Base-by-base conservation (phyloP, 2,888 invertebrate species). In the Phaonia tiefii region DNA sequence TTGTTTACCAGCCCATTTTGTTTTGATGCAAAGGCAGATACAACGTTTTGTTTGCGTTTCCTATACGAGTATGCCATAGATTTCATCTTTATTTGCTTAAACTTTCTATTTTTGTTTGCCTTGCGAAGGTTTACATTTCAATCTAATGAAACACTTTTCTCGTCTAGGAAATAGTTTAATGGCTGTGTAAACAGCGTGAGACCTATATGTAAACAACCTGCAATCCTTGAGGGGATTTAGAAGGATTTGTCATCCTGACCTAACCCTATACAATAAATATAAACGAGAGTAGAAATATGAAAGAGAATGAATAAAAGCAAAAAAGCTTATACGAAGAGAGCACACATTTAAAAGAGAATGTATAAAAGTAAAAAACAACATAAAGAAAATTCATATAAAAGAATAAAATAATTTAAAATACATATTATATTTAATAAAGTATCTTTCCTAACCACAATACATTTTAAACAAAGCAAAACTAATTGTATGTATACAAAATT, bases 161-260 rank as follows among this genome's bases (percentile, higher is more conserved):
- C 63, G 63, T 73, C 73, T 66, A 65, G 46, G 22, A 74, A 46
- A 72, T 37, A 17, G 44, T 51, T 58, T 49, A 66, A 58, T 75
- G 66, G 67, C 26, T 70, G 42, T 10, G 70, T 65, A 65, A 70
- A 76, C 71, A 71, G 39, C 39, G 7, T 15, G 15, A 54, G 37
- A 8, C 10, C 11, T 37, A 13, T 20, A 3, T 44, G 56, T 46
- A 58, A 67, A 74, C 56, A 74, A 31, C 31, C 20, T 42, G 25
- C 46, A 65, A 20, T 51, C 15, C 37, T 31, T 5, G 31, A 5
- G 31, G 31, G 31, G 3, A 31, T 31, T 63, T 63, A 13, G 63
- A 39, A 42, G 42, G 39, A 22, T 63, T 63, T 63, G 8, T 31
- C 8, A 8, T 31, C 31, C 31, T 31, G 31, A 31, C 31, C 31